Conservation (phyloP, 2,888 invertebrate genomes). For the Lypha dubia region DNA sequence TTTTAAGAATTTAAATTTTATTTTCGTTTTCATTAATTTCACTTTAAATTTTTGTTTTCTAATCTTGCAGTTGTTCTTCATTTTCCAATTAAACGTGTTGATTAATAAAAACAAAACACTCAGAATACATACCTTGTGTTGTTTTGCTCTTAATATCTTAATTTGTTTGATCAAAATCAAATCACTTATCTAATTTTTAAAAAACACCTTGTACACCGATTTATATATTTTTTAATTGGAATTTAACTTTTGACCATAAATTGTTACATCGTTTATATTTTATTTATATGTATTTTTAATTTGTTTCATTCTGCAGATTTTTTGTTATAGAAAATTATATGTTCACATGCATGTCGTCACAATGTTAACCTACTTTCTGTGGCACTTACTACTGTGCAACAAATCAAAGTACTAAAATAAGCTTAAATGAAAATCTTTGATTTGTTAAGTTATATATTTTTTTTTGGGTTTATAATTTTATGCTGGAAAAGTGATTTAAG, state of each 20-base stretch:
- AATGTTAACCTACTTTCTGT: slow-evolving; percentile 65
- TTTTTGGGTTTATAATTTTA: slow-evolving; percentile 31
- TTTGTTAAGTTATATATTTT: slow-evolving; percentile 9
- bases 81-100: background rate
- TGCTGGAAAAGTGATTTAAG: slow-evolving; percentile 54
- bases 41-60: background rate
- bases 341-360: slow-evolving; percentile 69
- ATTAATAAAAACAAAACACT: slow-evolving; percentile 8
- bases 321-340: slow-evolving; percentile 50
- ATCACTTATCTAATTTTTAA: slow-evolving; percentile 6
- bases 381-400: slow-evolving; percentile 39
- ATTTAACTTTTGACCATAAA: slow-evolving; percentile 43
- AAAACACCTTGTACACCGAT: slow-evolving; percentile 25
- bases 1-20: too few species aligned
- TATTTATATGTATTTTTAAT: slow-evolving; percentile 28
- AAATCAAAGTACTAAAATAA: slow-evolving; percentile 30
- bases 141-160: background rate
- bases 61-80: background rate
- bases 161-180: background rate
- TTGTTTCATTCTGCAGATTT: slow-evolving; percentile 31
- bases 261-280: slow-evolving; percentile 37
- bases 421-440: slow-evolving; percentile 23
- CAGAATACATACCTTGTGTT: slow-evolving; percentile 26
- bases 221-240: slow-evolving; percentile 26
- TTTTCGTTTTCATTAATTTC: background rate